Conservation (phyloP, 1,140 invertebrate genomes). For the Cydia fagiglandana region DNA sequence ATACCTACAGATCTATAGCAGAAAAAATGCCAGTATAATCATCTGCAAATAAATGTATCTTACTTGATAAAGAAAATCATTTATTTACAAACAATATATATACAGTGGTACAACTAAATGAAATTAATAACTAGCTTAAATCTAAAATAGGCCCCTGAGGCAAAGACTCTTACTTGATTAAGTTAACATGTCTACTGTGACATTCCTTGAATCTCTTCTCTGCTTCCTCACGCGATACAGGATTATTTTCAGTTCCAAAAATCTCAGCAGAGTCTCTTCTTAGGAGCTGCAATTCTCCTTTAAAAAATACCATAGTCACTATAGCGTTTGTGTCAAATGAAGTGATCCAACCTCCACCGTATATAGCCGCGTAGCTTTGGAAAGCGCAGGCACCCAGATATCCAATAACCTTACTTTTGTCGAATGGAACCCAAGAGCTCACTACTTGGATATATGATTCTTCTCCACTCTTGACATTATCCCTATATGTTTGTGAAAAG, state of each 20-base stretch:
- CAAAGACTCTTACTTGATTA: constrained; percentile 54
- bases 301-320: constrained; percentile 59
- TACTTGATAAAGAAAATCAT: constrained; percentile 53
- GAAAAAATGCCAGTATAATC: too few relatives aligned
- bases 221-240: constrained; percentile 31
- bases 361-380: constrained; percentile 49
- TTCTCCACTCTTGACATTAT: constrained; percentile 54
- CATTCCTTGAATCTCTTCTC: constrained; percentile 45
- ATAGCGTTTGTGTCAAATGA: constrained; percentile 56
- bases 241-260: constrained; percentile 41
- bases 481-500: constrained; percentile 51
- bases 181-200: constrained; percentile 49
- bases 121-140: too few relatives aligned
- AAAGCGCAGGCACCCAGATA: constrained; percentile 46
- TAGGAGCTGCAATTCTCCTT: constrained; percentile 51
- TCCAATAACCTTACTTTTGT: constrained; percentile 48
- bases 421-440: constrained; percentile 59
- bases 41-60: constrained; percentile 32
- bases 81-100: too few relatives aligned
- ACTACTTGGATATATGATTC: constrained; percentile 50
- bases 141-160: too few relatives aligned
- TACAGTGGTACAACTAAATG: too few relatives aligned
- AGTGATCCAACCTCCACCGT: constrained; percentile 54
- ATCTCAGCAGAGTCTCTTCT: constrained; percentile 47
- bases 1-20: too few relatives aligned